phyloP scores from a whole-genome alignment of 2,888 invertebrate species.

The Phorcus lineatus region DNA sequence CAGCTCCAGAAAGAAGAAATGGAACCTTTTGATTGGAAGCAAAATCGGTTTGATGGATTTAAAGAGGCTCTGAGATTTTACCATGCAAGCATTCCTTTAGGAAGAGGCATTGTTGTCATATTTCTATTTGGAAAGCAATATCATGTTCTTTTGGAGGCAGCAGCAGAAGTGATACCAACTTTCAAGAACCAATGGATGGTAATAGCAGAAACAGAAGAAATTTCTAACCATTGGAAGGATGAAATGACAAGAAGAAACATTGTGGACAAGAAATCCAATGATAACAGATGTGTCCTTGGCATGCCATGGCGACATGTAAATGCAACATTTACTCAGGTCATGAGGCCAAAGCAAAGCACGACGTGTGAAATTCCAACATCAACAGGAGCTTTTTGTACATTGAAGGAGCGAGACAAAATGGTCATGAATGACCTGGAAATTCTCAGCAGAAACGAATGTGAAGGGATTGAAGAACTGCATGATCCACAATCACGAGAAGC shows the following conservation, averaged over 20 bases:
- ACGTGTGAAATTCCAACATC: constrained; percentile 49
- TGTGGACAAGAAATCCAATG: constrained; percentile 34
- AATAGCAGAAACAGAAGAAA: constrained; percentile 33
- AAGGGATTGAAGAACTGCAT: constrained; percentile 44
- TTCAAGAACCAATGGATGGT: constrained; percentile 56
- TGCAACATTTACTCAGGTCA: constrained; percentile 35
- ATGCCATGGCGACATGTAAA: constrained; percentile 58
- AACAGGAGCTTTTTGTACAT: constrained; percentile 43
- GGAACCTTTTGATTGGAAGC: constrained; percentile 49
- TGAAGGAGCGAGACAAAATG: constrained; percentile 49
- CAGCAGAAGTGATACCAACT: constrained; percentile 48
- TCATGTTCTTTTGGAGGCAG: constrained; percentile 52
- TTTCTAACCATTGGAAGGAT: constrained; percentile 42
- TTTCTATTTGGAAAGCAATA: constrained; percentile 52
- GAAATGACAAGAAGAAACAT: constrained; percentile 40
- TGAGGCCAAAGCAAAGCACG: not conserved
- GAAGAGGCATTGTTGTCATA: constrained; percentile 53
- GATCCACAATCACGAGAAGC: constrained; percentile 33
- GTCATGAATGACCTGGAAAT: constrained; percentile 53
- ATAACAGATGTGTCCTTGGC: constrained; percentile 47
- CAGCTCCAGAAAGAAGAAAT: constrained; percentile 32
- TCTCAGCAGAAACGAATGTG: constrained; percentile 37
- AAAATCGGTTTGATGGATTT: constrained; percentile 48
- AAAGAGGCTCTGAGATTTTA: constrained; percentile 53
- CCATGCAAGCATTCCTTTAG: constrained; percentile 45